Percentiles rank a stretch among this genome's conserved stretches.
These are phyloP conservation scores for Phymastichus coffea DNA, from an alignment of 1,140 invertebrate species.

Conservation along the genomic window DNA sequence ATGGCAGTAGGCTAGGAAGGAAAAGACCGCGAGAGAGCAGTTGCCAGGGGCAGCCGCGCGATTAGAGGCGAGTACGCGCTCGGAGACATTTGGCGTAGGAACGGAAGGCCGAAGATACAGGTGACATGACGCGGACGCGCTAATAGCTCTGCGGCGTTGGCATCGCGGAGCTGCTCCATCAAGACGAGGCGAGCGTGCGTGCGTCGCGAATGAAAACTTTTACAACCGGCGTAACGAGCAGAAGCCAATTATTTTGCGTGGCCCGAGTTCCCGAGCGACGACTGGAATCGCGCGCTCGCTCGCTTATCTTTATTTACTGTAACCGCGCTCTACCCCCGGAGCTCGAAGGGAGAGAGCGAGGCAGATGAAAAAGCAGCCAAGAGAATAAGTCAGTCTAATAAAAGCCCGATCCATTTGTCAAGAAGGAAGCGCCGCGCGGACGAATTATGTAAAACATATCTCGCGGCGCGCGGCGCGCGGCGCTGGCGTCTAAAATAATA, in stretches of 20 bases:
- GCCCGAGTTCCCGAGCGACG: neutral
- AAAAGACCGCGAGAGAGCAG: too few relatives aligned
- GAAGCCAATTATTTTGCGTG: neutral
- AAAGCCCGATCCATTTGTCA: slow-evolving; percentile 54
- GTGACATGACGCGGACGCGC: too few relatives aligned
- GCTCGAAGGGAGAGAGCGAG: too few relatives aligned
- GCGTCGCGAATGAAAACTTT: neutral
- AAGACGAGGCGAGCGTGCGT: neutral
- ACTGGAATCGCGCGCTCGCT: slow-evolving; percentile 26
- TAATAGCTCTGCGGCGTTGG: neutral
- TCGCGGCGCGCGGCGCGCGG: slow-evolving; percentile 41
- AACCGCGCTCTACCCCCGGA: slow-evolving; percentile 25
- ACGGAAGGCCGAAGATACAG: too few relatives aligned
- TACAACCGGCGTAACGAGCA: neutral
- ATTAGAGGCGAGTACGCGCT: too few relatives aligned
- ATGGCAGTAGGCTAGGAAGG: too few relatives aligned
- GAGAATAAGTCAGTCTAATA: slow-evolving; percentile 52
- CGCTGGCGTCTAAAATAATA: slow-evolving; percentile 56
- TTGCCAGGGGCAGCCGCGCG: too few relatives aligned
- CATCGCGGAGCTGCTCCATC: neutral
- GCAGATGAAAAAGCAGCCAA: too few relatives aligned
- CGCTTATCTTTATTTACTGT: slow-evolving; percentile 52
- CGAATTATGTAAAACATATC: slow-evolving; percentile 56
- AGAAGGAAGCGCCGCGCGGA: slow-evolving; percentile 24
- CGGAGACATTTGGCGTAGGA: too few relatives aligned